Conservation (phyloP, 1,140 invertebrate species). For the Acarapis woodi region DNA sequence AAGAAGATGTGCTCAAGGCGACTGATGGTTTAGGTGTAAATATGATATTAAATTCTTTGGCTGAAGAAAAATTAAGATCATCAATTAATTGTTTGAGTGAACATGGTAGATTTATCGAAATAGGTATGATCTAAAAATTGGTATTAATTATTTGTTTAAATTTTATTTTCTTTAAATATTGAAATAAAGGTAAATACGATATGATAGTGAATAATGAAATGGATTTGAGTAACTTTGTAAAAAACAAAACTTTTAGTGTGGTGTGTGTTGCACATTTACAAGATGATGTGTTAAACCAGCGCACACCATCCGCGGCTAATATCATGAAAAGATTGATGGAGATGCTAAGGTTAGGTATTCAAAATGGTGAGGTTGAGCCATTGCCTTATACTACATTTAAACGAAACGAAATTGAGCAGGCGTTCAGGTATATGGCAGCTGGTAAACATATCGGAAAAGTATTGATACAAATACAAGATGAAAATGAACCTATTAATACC, state of each 20-base stretch:
- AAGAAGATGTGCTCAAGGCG: too few species aligned
- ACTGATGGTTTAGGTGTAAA: too few species aligned
- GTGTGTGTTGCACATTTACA: not conserved
- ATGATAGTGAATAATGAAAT: constrained; percentile 45
- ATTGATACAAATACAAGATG: constrained; percentile 4
- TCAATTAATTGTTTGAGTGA: too few species aligned
- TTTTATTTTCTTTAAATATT: too few species aligned
- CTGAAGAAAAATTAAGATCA: too few species aligned
- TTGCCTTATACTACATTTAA: constrained; percentile 33
- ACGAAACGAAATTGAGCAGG: constrained; percentile 21
- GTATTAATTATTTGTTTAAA: too few species aligned
- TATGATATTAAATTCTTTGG: too few species aligned
- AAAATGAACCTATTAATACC: constrained; percentile 6
- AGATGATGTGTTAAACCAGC: not conserved
- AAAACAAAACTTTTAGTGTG: not conserved
- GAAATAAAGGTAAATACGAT: constrained; percentile 90
- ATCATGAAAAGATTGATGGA: not conserved
- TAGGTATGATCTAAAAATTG: too few species aligned
- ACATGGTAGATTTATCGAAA: too few species aligned
- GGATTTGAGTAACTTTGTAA: too few species aligned
- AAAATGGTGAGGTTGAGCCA: constrained; percentile 49
- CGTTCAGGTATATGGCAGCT: constrained; percentile 24
- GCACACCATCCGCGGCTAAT: too few species aligned
- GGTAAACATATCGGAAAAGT: constrained; percentile 17
- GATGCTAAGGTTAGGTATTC: constrained; percentile 32